These are phyloP conservation scores for Leptura quadrifasciata DNA, from an alignment of 2,888 invertebrate genomes.

Conservation along the genomic window DNA sequence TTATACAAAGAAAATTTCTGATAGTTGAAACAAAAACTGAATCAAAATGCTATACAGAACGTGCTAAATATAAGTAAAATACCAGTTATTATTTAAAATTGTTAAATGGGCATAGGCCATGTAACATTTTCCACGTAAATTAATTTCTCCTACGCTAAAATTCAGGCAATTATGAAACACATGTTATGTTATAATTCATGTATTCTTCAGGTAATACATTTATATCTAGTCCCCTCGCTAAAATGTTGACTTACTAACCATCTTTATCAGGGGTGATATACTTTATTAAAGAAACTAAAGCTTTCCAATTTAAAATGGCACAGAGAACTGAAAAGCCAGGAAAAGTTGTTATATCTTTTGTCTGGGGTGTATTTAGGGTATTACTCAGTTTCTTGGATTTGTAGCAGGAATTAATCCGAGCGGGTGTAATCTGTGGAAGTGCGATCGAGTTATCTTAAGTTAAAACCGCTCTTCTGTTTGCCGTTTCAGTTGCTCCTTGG, in stretches of 20 bases:
- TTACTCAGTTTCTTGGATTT: constrained; percentile 38
- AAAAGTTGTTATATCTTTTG: constrained; percentile 29
- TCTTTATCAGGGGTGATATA: neutral
- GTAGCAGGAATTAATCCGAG: constrained; percentile 36
- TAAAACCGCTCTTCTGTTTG: constrained; percentile 30
- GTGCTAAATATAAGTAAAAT: too few species aligned
- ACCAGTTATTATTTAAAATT: too few species aligned
- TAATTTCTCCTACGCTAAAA: too few species aligned
- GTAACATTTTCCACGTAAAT: too few species aligned
- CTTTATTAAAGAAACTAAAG: neutral
- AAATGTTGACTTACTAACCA: neutral
- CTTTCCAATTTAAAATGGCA: neutral
- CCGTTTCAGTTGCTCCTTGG: constrained; percentile 32
- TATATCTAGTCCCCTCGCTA: neutral
- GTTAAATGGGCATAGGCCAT: too few species aligned
- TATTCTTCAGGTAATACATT: neutral
- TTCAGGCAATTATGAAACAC: too few species aligned
- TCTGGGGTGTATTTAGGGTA: constrained; percentile 30
- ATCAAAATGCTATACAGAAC: too few species aligned
- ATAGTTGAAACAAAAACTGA: too few species aligned
- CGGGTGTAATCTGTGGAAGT: constrained; percentile 35
- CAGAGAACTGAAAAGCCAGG: constrained; percentile 6
- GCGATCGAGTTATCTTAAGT: constrained; percentile 39
- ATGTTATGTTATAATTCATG: too few species aligned
- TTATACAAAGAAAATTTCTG: too few species aligned